These are phyloP conservation scores for Miltochrista miniata DNA, from an alignment of 2,888 invertebrate genomes.

Conservation along the genomic window DNA sequence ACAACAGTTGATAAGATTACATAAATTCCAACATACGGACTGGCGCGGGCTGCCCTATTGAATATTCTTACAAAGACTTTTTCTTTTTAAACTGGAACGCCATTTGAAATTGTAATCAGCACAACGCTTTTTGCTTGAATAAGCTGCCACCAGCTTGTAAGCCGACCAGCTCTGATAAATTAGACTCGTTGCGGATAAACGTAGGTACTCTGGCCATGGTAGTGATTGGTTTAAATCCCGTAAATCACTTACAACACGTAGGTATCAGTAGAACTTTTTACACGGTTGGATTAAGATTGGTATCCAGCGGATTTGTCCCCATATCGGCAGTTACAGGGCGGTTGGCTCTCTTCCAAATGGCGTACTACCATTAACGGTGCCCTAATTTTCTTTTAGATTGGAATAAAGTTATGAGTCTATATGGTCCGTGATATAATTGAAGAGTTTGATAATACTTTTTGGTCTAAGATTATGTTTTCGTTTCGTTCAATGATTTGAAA, in stretches of 20 bases:
- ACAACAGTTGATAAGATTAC: slow-evolving; percentile 20
- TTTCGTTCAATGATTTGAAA: no score
- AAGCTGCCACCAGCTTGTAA: slow-evolving; percentile 30
- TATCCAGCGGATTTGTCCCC: slow-evolving; percentile 64
- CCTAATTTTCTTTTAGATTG: slow-evolving; percentile 66
- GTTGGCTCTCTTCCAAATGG: slow-evolving; percentile 69
- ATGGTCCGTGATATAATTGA: slow-evolving; percentile 50
- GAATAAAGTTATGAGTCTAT: slow-evolving; percentile 43
- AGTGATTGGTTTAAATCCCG: slow-evolving; percentile 28
- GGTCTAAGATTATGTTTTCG: no score
- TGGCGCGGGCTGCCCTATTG: slow-evolving; percentile 16
- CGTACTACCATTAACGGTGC: slow-evolving; percentile 60
- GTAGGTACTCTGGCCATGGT: slow-evolving; percentile 12
- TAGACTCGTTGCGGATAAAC: slow-evolving; percentile 23
- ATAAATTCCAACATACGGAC: slow-evolving; percentile 22
- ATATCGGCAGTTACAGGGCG: slow-evolving; percentile 52
- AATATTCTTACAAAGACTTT: slow-evolving; percentile 27
- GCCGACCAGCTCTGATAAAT: slow-evolving; percentile 28
- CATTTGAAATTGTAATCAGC: slow-evolving; percentile 53
- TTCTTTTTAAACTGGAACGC: slow-evolving; percentile 20
- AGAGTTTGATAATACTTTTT: slow-evolving; percentile 33
- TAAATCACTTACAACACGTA: slow-evolving; percentile 27
- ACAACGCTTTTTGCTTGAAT: slow-evolving; percentile 35
- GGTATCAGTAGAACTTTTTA: slow-evolving; percentile 31
- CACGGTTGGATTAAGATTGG: slow-evolving; percentile 49